A percentile compares a stretch with the other conserved stretches of the same genome.
phyloP scores from a whole-genome alignment of 2,888 invertebrate species.

The Leptopilina myrica region DNA sequence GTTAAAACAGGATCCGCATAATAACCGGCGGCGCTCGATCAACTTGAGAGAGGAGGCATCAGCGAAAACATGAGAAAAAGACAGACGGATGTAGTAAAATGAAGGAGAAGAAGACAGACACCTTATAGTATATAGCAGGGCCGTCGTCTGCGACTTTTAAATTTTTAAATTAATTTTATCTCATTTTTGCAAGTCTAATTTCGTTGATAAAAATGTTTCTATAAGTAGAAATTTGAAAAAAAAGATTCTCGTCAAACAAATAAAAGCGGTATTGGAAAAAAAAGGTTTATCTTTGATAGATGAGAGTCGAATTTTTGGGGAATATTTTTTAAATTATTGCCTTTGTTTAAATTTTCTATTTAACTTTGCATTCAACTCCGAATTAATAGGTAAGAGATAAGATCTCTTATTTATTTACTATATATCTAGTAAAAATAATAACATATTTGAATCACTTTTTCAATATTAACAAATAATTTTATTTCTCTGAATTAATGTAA shows the following conservation, averaged over 20 bases:
- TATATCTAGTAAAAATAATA: too few species aligned
- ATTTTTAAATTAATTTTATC: slow-evolving; percentile 14
- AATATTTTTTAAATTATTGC: neutral
- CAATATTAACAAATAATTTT: too few species aligned
- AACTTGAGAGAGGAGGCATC: slow-evolving; percentile 27
- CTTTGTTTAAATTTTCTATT: too few species aligned
- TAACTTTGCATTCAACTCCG: too few species aligned
- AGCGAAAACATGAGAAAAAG: slow-evolving; percentile 40
- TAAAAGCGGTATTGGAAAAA: neutral
- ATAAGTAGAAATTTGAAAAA: neutral
- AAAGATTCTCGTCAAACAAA: neutral
- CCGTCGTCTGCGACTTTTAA: slow-evolving; percentile 29
- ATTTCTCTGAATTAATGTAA: too few species aligned
- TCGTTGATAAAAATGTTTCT: neutral
- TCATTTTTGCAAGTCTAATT: slow-evolving; percentile 17
- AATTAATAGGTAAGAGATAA: too few species aligned
- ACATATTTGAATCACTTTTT: too few species aligned
- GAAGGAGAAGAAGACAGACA: slow-evolving; percentile 44
- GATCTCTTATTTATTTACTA: too few species aligned
- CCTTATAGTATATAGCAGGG: slow-evolving; percentile 18
- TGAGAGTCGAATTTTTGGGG: neutral
- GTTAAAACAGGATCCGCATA: slow-evolving; percentile 39
- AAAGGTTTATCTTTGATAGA: slow-evolving; percentile 2
- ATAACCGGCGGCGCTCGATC: slow-evolving; percentile 35
- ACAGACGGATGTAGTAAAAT: slow-evolving; percentile 41